Evolutionary conservation across 2,888 invertebrate species (phyloP).

Genomic region (Nymphalis polychloros): DNA sequence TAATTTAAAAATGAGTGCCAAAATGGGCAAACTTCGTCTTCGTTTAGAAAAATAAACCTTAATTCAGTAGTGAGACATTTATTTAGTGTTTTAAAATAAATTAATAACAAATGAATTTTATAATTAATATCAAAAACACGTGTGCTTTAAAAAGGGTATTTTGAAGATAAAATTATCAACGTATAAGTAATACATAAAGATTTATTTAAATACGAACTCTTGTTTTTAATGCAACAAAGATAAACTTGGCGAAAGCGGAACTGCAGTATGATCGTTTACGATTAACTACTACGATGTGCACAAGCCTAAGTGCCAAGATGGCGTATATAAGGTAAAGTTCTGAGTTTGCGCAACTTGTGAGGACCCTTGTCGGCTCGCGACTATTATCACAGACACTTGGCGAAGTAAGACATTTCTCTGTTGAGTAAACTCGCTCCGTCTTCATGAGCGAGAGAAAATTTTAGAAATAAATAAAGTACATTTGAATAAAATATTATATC

Average conservation of each 20-base stretch:
- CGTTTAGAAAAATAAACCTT: no score
- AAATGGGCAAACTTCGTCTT: no score
- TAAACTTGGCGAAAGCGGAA: background rate
- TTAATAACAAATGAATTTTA: no score
- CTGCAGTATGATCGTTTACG: background rate
- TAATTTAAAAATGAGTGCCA: no score
- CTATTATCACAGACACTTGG: conserved; percentile 8
- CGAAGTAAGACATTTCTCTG: conserved; percentile 8
- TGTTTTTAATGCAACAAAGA: no score
- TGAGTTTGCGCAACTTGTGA: conserved; percentile 13
- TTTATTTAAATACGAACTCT: background rate
- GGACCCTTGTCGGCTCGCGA: conserved; percentile 6
- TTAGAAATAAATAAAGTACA: background rate
- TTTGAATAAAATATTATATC: background rate
- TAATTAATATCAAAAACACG: no score
- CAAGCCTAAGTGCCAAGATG: conserved; percentile 25
- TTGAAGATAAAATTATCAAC: no score
- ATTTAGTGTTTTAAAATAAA: no score
- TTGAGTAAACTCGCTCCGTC: background rate
- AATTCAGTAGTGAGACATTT: no score
- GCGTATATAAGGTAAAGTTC: conserved; percentile 19
- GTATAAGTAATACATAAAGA: background rate
- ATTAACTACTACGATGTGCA: conserved; percentile 14
- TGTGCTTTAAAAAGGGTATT: no score
- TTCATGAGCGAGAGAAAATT: background rate